A percentile compares a stretch with the other conserved stretches of the same genome.
phyloP scores from a whole-genome alignment of 2,113 vertebrate genomes.

The Mungos mungo region DNA sequence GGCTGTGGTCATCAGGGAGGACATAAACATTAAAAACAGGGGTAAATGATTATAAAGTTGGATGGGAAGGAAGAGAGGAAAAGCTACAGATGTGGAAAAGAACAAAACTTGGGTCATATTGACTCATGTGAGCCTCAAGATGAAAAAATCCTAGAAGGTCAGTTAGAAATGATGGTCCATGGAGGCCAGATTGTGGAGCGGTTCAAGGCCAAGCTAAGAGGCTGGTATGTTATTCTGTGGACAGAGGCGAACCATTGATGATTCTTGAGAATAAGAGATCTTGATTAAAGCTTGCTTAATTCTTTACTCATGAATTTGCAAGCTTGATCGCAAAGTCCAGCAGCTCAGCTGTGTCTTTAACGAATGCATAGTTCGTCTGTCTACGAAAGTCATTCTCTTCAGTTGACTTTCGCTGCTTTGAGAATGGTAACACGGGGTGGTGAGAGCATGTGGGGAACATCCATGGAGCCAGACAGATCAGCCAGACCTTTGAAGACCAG shows the following conservation, averaged over 20 bases:
- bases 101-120: not conserved
- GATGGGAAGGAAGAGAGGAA: not conserved
- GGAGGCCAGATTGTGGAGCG: not conserved
- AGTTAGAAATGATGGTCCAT: not conserved
- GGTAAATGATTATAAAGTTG: not conserved
- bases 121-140: not conserved
- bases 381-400: not conserved
- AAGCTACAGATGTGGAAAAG: not conserved
- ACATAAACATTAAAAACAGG: not conserved
- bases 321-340: not conserved
- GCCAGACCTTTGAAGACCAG: not conserved
- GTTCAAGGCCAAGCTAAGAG: not conserved
- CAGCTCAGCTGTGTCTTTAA: not conserved
- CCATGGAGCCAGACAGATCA: not conserved
- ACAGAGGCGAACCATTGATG: not conserved
- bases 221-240: not conserved
- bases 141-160: not conserved
- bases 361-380: not conserved
- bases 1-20: not conserved
- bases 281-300: constrained; percentile 4
- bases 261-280: not conserved
- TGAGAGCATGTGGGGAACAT: not conserved
- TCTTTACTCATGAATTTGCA: not conserved
- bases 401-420: not conserved
- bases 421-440: not conserved